These are phyloP conservation scores for Globodera rostochiensis DNA, from an alignment of 1,140 invertebrate species.

Conservation along the genomic window DNA sequence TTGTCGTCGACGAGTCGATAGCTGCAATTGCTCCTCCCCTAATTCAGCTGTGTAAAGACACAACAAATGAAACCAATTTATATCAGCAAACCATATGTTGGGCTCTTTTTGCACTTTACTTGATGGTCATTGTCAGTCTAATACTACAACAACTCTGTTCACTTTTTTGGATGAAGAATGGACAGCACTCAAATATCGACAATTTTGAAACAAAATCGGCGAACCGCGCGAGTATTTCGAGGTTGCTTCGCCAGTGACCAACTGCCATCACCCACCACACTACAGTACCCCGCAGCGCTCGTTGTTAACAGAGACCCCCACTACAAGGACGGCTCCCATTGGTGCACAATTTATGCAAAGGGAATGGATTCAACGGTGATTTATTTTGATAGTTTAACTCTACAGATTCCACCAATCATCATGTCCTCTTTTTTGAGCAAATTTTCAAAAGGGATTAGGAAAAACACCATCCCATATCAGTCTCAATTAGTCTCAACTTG, in stretches of 20 bases:
- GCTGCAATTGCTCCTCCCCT: neutral
- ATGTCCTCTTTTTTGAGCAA: neutral
- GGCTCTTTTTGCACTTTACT: neutral
- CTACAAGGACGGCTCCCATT: neutral
- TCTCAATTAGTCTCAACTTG: neutral
- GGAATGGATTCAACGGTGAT: neutral
- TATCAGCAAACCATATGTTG: neutral
- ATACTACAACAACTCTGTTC: neutral
- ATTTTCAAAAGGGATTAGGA: neutral
- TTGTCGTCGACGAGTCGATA: neutral
- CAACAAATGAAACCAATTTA: neutral
- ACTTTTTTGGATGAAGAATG: neutral
- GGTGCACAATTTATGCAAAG: constrained; percentile 4
- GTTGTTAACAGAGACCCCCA: neutral
- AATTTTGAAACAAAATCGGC: constrained; percentile 11
- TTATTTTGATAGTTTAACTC: constrained; percentile 3
- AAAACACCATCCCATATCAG: neutral
- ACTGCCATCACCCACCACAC: neutral
- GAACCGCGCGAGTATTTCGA: neutral
- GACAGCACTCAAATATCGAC: constrained; percentile 10
- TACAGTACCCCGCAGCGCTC: constrained; percentile 17
- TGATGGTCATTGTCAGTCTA: neutral
- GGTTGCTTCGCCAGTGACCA: constrained; percentile 16
- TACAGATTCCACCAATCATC: neutral
- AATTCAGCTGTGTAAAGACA: neutral